These are phyloP conservation scores for Antitype chi DNA, from an alignment of 2,888 invertebrate genomes.

Conservation along the genomic window DNA sequence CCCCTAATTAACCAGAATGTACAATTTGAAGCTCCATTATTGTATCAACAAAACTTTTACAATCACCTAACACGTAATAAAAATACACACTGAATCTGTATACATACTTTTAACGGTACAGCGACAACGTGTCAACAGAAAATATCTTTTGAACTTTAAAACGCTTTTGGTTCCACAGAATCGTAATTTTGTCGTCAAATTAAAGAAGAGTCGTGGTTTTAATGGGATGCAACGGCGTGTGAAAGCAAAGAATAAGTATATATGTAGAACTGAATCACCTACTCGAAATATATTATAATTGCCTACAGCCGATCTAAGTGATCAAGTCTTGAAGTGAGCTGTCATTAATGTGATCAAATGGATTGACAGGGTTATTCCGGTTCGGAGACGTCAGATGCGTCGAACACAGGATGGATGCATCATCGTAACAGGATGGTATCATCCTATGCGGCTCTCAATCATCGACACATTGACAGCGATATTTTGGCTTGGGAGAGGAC, in stretches of 20 bases:
- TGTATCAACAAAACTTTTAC: conserved; percentile 20
- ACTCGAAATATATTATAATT: background rate
- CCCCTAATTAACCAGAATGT: background rate
- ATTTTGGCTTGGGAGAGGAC: background rate
- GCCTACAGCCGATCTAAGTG: background rate
- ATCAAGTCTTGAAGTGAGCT: background rate
- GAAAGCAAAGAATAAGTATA: conserved; percentile 14
- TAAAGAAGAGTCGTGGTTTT: conserved; percentile 52
- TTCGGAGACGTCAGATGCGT: background rate
- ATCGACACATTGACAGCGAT: background rate
- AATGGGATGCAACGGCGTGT: conserved; percentile 52
- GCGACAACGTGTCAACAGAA: conserved; percentile 47
- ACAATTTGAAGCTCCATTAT: background rate
- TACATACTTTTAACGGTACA: conserved; percentile 26
- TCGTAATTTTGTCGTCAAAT: conserved; percentile 66
- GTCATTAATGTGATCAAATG: background rate
- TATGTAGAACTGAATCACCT: background rate
- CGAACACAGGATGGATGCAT: background rate
- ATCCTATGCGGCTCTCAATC: background rate
- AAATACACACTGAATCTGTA: conserved; percentile 29
- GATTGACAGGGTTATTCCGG: background rate
- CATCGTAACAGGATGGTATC: background rate
- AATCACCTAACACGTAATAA: conserved; percentile 18
- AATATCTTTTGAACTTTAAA: conserved; percentile 50
- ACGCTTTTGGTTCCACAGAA: conserved; percentile 39